Evolutionary conservation across 2,113 vertebrate species (phyloP), one percentile per base, ranked within the genome.

Genomic region (Carassius carassius): DNA sequence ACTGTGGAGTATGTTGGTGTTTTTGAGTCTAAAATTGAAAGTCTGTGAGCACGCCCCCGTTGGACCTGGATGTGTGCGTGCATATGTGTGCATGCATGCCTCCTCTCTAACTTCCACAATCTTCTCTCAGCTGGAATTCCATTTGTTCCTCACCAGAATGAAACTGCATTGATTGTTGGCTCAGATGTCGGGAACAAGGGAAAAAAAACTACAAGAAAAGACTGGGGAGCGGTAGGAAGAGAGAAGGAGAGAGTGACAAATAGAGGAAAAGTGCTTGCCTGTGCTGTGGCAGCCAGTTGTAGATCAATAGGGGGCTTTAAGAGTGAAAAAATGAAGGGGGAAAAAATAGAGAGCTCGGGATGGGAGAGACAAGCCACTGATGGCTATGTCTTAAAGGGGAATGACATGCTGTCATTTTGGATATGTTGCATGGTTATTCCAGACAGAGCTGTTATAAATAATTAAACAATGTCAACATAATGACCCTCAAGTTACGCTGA

Each of bases 81-180:
- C 44, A 65, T 54, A 73, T 81, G 12, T 54, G 19, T 47, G 83
- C 81, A 75, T 78, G 63, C 65, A 76, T 72, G 81, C 51, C 79
- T 73, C 73, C 37, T 5, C 16, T 62, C 67, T 85, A 67, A 70
- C 5, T 73, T 69, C 32, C 67, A 44, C 63, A 82, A 47, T 58
- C 54, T 81, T 75, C 86, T 88, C 89, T 83, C 91, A 90, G 91
- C 91, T 91, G 93, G 92, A 93, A 92, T 92, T 93, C 90, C 89
- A 90, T 92, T 93, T 92, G 90, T 92, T 91, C 89, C 84, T 91
- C 86, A 75, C 86, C 6, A 47, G 90, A 91, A 92, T 93, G 91
- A 94, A 94, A 93, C 88, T 84, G 65, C 91, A 94, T 94, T 94
- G 93, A 94, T 94, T 93, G 90, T 92, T 92, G 91, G 91, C 93